Evolutionary conservation across 2,797 vertebrate species (phyloP), one percentile per base, ranked within the genome.

Genomic region (Bradypodion pumilum): DNA sequence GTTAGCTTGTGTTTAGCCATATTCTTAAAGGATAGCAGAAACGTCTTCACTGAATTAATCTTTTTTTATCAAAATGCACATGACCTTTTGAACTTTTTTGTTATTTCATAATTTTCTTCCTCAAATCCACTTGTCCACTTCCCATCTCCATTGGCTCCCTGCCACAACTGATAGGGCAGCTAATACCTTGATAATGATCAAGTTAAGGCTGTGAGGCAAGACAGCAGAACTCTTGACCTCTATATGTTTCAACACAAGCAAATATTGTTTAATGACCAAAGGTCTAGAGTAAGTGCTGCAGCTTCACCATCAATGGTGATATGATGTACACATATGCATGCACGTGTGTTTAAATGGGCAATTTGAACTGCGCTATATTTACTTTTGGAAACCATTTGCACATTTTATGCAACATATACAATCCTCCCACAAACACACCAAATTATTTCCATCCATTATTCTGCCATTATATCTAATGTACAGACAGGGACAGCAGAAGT

Each of bases 121-220:
- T 84, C 27, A 15, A 56, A 82, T 68, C 25, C 15, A 37, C 12
- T 0, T 37, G 80, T n/a, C 42, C 37, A 27, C 73, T 56, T 52
- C 79, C 21, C 40, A 73, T 84, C 79, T 86, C 23, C 27, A 88
- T 35, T 10, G 72, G 52, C 46, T 75, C 32, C 8, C 12, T 81
- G 12, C 32, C 77, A 60, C 40, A 46, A 32, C 75, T 35, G 27
- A 76, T 25, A 74, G 42, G 77, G 68, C 7, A n/a, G 37, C 59
- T 80, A 73, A 86, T 21, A 25, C 2, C 35, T 86, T 46, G n/a
- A 74, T 81, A 86, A 82, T 86, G 86, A 76, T 15, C 69, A 81
- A 82, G 70, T n/a, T 56, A n/a, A 49, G 69, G 83, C 5, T 88
- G 77, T 49, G 63, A 82, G 49, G 40, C 60, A 87, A 78, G 68